A percentile compares a stretch with the other conserved stretches of the same genome.
Evolutionary conservation across 2,888 invertebrate species (phyloP).

Genomic region (Microdon myrmicae): DNA sequence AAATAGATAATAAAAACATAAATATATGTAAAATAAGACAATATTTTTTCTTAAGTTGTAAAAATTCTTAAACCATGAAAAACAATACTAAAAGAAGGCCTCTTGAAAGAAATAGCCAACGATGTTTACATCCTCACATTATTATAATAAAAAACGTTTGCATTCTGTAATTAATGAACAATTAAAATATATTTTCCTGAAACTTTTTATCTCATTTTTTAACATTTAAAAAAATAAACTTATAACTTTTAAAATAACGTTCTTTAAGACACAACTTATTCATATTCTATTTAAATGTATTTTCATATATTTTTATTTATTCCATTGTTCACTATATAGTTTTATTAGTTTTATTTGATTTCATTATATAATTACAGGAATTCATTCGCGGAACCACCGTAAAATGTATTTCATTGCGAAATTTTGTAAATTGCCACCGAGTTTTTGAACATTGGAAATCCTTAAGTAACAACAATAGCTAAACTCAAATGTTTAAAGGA

Average conservation of each 20-base stretch:
- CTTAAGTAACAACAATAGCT: constrained; percentile 50
- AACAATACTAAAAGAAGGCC: constrained; percentile 2
- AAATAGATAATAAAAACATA: constrained; percentile 3
- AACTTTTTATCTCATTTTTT: constrained; percentile 46
- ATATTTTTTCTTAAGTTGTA: not conserved
- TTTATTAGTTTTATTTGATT: constrained; percentile 42
- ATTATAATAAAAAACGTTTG: constrained; percentile 17
- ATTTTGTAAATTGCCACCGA: no score
- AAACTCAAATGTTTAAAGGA: constrained; percentile 28
- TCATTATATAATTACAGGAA: constrained; percentile 44
- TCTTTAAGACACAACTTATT: constrained; percentile 50
- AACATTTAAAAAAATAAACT: constrained; percentile 50
- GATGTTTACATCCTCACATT: no score
- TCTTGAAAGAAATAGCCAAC: no score
- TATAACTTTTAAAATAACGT: constrained; percentile 39
- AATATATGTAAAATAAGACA: not conserved
- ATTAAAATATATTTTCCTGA: constrained; percentile 49
- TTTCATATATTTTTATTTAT: constrained; percentile 17
- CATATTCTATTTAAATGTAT: constrained; percentile 34
- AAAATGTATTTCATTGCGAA: constrained; percentile 38
- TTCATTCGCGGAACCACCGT: constrained; percentile 45
- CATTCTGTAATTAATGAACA: constrained; percentile 48
- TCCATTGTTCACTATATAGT: constrained; percentile 29
- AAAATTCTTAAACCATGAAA: not conserved
- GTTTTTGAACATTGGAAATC: constrained; percentile 31